These are phyloP conservation scores for Tortrix viridana DNA, from an alignment of 2,888 invertebrate genomes.

Conservation along the genomic window DNA sequence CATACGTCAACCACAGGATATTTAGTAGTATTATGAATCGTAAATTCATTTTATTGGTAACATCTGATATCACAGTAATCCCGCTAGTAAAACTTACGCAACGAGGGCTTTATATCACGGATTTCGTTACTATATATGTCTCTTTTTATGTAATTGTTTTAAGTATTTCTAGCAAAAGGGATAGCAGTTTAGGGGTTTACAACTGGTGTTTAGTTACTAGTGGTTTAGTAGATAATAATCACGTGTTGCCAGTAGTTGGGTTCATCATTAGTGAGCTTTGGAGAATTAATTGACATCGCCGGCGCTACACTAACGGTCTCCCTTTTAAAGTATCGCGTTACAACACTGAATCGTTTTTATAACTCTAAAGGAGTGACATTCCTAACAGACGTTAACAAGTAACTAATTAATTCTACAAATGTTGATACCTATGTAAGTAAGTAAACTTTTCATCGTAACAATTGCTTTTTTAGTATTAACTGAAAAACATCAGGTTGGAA, in stretches of 20 bases:
- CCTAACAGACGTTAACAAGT: not conserved
- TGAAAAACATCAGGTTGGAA: no score
- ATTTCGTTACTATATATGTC: no score
- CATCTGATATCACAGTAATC: constrained; percentile 25
- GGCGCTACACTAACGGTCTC: constrained; percentile 46
- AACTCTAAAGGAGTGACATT: constrained; percentile 1
- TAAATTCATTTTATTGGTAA: constrained; percentile 13
- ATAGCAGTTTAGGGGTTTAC: no score
- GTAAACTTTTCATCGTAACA: no score
- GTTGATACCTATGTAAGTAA: no score
- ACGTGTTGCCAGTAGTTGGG: constrained; percentile 59
- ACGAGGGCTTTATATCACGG: not conserved
- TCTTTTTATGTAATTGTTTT: no score
- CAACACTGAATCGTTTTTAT: constrained; percentile 39
- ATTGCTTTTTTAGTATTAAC: no score
- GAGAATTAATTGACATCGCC: constrained; percentile 72
- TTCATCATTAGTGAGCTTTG: constrained; percentile 59
- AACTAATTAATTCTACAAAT: no score
- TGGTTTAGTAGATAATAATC: constrained; percentile 41
- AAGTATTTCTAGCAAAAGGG: no score
- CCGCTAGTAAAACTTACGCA: constrained; percentile 1
- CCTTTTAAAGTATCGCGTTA: constrained; percentile 66
- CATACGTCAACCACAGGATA: constrained; percentile 26
- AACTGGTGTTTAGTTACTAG: no score
- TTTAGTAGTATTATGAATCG: constrained; percentile 19